Base-by-base conservation (phyloP, 1,140 invertebrate species). In the Drosophila lowei region DNA sequence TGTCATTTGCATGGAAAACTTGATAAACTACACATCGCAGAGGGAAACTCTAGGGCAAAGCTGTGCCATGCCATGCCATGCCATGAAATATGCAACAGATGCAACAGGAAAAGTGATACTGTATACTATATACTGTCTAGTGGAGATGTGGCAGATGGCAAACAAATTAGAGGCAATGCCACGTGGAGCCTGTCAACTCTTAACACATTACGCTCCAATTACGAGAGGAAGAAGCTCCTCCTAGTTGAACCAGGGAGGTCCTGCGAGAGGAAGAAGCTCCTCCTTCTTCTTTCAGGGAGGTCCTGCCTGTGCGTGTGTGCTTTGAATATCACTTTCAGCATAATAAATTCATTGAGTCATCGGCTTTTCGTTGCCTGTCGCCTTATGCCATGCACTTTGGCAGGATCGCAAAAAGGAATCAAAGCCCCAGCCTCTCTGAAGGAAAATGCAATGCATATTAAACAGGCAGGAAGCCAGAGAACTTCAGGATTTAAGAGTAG, bases 151-250 rank as follows among this genome's bases (percentile, higher is more conserved):
- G 23, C 23, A 68, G 83, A 65, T 65, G 52, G 64, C 48, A 61
- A 72, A 65, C 81, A 86, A 86, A 88, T 86, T 88, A 88, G 64
- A 86, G 53, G 68, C 73, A 66, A 75, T 80, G 86, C 34, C 83
- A 86, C 83, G 74, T 86, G 34, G 34, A 11, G 74, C 76, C 68
- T 79, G 78, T 78, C 83, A 83, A 85, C 79, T 38, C 34, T 86
- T 83, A 86, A 78, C 81, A 88, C 83, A 86, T 86, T 86, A 86
- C 81, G 83, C 74, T 86, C 83, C 81, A 86, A 86, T 86, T 86
- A 86, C 83, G 80, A 42, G 7, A 28, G 8, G 56, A 18, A 13
- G 28, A 25, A 25, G 23, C 23, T 25, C 3, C 23, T 2, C 18
- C n/a, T 11, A 16, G 15, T 16, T 11, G 1, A 1, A 18, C 8